phyloP scores from a whole-genome alignment of 1,140 invertebrate genomes.

The Paracyclopina nana region DNA sequence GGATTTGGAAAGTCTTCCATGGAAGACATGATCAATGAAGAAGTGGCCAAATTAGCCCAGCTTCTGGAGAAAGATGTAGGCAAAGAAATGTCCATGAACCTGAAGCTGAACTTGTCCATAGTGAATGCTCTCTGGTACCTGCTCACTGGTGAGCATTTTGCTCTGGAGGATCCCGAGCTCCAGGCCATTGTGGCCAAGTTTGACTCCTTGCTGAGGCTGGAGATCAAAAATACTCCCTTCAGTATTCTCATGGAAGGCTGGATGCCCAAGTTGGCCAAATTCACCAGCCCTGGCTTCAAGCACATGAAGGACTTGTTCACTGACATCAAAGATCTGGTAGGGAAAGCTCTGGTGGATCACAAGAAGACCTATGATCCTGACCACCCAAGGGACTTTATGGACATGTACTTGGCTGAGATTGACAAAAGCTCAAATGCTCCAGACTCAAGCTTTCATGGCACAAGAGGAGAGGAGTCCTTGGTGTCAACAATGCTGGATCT shows the following conservation, averaged over 20 bases:
- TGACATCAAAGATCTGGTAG: not conserved
- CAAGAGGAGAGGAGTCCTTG: not conserved
- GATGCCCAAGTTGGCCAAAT: not conserved
- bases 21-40: slow-evolving; percentile 30
- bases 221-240: not conserved
- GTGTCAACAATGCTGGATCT: slow-evolving; percentile 8
- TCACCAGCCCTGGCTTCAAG: slow-evolving; percentile 24
- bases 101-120: slow-evolving; percentile 18
- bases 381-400: slow-evolving; percentile 29
- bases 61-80: slow-evolving; percentile 18
- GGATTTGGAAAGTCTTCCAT: slow-evolving; percentile 28
- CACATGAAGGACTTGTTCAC: slow-evolving; percentile 21
- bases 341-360: not conserved
- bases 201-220: slow-evolving; percentile 3
- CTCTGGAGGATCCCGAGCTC: slow-evolving; percentile 18
- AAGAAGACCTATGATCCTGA: slow-evolving; percentile 14
- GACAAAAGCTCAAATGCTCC: slow-evolving; percentile 18
- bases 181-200: slow-evolving; percentile 16
- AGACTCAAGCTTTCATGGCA: slow-evolving; percentile 15
- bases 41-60: slow-evolving; percentile 21
- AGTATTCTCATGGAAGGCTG: too few species aligned
- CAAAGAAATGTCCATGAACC: slow-evolving; percentile 11
- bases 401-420: slow-evolving; percentile 30
- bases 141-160: slow-evolving; percentile 22
- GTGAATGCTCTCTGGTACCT: slow-evolving; percentile 25